These are phyloP conservation scores for Plebejus melissa DNA, from an alignment of 2,888 invertebrate species.

Conservation along the genomic window DNA sequence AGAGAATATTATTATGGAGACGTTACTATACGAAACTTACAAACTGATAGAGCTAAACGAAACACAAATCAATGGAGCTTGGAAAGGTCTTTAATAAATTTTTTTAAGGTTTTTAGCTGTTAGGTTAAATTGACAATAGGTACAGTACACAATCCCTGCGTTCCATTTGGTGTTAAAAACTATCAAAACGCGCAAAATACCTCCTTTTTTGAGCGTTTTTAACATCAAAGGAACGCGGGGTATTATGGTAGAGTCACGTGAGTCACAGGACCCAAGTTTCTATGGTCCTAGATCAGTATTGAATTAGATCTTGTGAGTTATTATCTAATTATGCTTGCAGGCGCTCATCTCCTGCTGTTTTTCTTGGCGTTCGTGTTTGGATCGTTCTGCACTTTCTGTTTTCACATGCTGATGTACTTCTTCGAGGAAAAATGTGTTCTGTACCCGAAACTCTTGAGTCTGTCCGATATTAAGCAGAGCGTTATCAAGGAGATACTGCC, in stretches of 20 bases:
- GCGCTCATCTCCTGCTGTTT: conserved; percentile 63
- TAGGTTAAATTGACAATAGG: too few relatives aligned
- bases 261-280: too few relatives aligned
- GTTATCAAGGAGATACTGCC: conserved; percentile 60
- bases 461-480: conserved; percentile 50
- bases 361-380: conserved; percentile 69
- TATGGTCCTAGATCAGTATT: too few relatives aligned
- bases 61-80: conserved; percentile 54
- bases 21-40: conserved; percentile 53
- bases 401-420: conserved; percentile 69
- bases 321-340: conserved; percentile 41
- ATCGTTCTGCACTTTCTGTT: conserved; percentile 70
- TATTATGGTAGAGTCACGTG: too few relatives aligned
- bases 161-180: too few relatives aligned
- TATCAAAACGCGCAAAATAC: too few relatives aligned
- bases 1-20: conserved; percentile 40
- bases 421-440: conserved; percentile 71
- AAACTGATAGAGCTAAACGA: conserved; percentile 60
- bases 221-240: too few relatives aligned
- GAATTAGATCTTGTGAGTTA: too few relatives aligned
- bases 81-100: conserved; percentile 54
- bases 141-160: too few relatives aligned
- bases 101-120: too few relatives aligned
- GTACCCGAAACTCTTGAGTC: conserved; percentile 60
- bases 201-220: too few relatives aligned